A percentile compares a stretch with the other conserved stretches of the same genome.
Evolutionary conservation across 2,888 invertebrate species (phyloP).

Genomic region (Leptogaster cylindrica): DNA sequence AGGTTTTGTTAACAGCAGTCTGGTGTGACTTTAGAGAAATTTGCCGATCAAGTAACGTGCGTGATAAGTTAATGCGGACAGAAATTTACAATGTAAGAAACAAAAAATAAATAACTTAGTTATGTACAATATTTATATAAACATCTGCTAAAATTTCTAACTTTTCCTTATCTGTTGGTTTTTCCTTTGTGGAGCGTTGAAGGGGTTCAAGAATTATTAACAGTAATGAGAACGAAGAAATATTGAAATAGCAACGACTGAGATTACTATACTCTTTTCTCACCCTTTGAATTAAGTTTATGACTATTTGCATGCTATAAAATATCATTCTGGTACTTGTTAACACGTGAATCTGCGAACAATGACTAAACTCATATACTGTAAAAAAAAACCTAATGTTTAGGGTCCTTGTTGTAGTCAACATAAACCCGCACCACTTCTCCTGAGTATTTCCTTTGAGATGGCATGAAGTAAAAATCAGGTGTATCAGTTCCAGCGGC

Average conservation of each 20-base stretch:
- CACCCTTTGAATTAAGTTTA: constrained; percentile 13
- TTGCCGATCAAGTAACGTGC: neutral
- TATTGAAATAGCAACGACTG: no score
- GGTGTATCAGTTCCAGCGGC: constrained; percentile 63
- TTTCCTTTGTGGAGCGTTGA: constrained; percentile 24
- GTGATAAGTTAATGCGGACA: neutral
- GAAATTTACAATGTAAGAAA: constrained; percentile 15
- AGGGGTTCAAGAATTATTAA: constrained; percentile 1
- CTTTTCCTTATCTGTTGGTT: constrained; percentile 30
- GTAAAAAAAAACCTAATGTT: constrained; percentile 57
- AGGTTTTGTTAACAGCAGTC: neutral
- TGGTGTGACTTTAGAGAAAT: neutral
- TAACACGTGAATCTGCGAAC: constrained; percentile 16
- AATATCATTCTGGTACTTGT: constrained; percentile 34
- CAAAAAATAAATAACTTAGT: constrained; percentile 33
- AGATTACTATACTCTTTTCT: neutral
- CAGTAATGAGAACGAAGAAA: no score
- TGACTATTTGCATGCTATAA: constrained; percentile 33
- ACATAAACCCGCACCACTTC: constrained; percentile 86
- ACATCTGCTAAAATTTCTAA: constrained; percentile 30
- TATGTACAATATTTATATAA: constrained; percentile 37
- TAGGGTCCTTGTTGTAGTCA: constrained; percentile 76
- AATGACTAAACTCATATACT: constrained; percentile 26
- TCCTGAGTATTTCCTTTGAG: constrained; percentile 90
- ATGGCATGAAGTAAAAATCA: constrained; percentile 95